Evolutionary conservation across 2,888 invertebrate species (phyloP).

Genomic region (Lutraria lutraria): DNA sequence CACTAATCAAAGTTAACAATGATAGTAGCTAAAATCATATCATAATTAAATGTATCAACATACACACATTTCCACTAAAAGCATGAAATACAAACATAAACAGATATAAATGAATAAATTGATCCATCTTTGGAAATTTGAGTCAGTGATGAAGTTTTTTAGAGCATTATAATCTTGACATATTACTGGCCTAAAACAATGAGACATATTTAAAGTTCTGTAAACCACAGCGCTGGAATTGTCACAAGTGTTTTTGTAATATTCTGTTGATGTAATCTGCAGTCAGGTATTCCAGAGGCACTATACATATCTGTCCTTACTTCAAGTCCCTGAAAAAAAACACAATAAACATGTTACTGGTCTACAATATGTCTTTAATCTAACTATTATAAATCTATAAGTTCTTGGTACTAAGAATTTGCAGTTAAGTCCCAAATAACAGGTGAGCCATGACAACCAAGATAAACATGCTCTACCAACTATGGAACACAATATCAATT

Average conservation of each 20-base stretch:
- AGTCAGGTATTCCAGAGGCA: neutral
- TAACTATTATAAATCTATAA: no score
- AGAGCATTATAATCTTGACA: neutral
- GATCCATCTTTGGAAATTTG: neutral
- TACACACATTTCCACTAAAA: neutral
- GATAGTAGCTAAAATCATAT: no score
- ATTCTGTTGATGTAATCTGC: neutral
- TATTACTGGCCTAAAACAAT: neutral
- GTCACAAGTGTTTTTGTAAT: neutral
- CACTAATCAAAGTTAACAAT: no score
- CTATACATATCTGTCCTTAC: neutral
- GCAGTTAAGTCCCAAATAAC: no score
- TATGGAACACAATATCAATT: no score
- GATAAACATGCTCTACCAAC: no score
- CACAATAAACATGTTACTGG: neutral
- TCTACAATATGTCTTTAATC: neutral
- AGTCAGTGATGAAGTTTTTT: neutral
- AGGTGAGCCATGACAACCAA: no score
- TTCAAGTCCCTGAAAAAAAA: constrained; percentile 5
- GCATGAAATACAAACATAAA: neutral
- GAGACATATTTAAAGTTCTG: neutral
- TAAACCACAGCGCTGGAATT: neutral
- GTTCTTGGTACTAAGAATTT: no score
- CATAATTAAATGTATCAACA: no score
- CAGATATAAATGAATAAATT: neutral